Evolutionary conservation across 2,888 invertebrate species (phyloP), one percentile per base, ranked within the genome.

Genomic region (Eubasilissa splendida): DNA sequence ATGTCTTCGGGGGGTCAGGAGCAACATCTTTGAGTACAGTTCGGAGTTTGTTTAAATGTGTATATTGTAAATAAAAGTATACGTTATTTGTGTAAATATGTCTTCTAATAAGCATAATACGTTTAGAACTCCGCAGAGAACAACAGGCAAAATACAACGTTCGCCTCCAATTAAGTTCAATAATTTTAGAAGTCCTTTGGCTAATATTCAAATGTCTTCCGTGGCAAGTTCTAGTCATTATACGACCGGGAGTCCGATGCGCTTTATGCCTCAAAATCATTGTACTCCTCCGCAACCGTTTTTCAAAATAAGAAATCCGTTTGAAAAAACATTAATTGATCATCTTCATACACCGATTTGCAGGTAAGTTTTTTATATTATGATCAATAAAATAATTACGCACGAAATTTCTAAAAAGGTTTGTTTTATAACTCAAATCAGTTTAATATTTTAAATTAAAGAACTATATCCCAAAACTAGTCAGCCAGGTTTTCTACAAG

Each of bases 261-360:
- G 71, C 54, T 63, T 76, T 66, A 12, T 59, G 8, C 56, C 79
- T 58, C 77, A 79, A 42, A 80, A 50, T 50, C 66, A 77, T 66
- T 58, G 77, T 54, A 77, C 82, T 8, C 80, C 83, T n/a, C 82
- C 82, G 4, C 75, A 68, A n/a, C 22, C 79, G 11, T 76, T 80
- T 76, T 82, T 80, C 60, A 82, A 78, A 56, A 82, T 93, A 75
- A 89, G 91, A 82, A 95, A 94, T 89, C 94, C 94, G 3, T 95
- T 95, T 86, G 94, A 94, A 85, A 90, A 90, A 85, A 92, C 91
- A 73, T 87, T 94, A 83, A 92, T 92, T 74, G 93, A 92, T 84
- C 91, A 91, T 85, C 87, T 94, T 79, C 93, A 94, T 87, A 90
- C 93, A 80, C 93, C 93, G 84, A 90, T 95, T 85, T 94, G 93